Conservation (phyloP, 2,113 vertebrate species). For the Syngnathus typhle region DNA sequence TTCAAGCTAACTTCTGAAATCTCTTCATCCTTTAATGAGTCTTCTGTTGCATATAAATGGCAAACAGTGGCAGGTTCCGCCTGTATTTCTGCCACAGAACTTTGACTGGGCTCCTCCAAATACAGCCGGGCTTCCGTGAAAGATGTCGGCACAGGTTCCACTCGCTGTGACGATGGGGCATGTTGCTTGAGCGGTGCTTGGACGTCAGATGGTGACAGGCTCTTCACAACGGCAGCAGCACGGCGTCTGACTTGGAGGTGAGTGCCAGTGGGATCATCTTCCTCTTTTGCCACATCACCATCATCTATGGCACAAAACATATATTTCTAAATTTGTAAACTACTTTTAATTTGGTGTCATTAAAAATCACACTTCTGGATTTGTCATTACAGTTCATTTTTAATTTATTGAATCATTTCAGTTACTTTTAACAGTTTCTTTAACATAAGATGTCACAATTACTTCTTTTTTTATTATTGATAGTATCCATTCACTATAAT, state of each 20-base stretch:
- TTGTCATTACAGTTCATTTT: no score
- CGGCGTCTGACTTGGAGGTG: constrained; percentile 27
- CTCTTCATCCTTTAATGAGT: not conserved
- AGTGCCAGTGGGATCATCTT: constrained; percentile 2
- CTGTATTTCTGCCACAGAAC: not conserved
- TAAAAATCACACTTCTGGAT: no score
- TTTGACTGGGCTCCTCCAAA: not conserved
- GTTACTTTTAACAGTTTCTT: no score
- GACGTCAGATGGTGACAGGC: not conserved
- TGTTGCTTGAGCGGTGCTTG: not conserved
- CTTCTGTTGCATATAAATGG: not conserved
- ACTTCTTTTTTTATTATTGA: no score
- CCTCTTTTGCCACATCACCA: constrained; percentile 10
- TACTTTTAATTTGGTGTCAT: not conserved
- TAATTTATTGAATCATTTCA: no score
- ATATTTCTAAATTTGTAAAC: not conserved
- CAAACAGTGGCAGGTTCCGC: not conserved
- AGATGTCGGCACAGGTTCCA: not conserved
- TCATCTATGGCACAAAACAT: constrained; percentile 10
- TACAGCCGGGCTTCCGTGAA: not conserved
- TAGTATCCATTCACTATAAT: no score
- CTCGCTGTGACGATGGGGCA: not conserved
- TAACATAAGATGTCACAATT: no score
- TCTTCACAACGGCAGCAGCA: not conserved
- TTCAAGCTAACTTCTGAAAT: not conserved